Conservation (phyloP, 1,140 invertebrate species). For the Rhizoglyphus robini region DNA sequence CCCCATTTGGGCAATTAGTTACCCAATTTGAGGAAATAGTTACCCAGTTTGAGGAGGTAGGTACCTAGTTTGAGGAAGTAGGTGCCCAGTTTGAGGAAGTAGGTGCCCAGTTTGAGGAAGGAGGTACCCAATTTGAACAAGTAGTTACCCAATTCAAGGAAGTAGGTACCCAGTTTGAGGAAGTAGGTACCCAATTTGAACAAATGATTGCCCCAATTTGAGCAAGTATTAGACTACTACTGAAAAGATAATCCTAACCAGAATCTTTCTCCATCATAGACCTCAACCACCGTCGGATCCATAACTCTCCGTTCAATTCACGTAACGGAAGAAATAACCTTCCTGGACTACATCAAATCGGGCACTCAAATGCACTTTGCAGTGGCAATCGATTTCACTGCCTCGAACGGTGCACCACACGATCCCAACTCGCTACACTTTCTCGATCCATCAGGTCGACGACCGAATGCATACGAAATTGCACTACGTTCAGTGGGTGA, state of each 20-base stretch:
- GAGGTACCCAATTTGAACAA: no score
- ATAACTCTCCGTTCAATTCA: constrained; percentile 2
- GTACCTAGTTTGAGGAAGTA: no score
- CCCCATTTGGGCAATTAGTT: no score
- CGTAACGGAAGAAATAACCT: constrained; percentile 19
- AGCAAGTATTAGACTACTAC: no score
- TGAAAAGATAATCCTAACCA: background rate
- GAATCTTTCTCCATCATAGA: background rate
- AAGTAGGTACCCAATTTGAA: no score
- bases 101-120: no score
- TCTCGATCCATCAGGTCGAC: constrained; percentile 26
- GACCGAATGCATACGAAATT: constrained; percentile 45
- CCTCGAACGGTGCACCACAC: constrained; percentile 49
- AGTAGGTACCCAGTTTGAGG: no score
- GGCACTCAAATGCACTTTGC: constrained; percentile 44
- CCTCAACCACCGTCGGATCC: background rate
- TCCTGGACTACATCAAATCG: constrained; percentile 23
- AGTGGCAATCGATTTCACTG: constrained; percentile 53
- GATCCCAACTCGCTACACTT: constrained; percentile 44
- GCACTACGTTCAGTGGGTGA: constrained; percentile 46
- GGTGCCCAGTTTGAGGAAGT: no score
- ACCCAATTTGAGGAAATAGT: no score
- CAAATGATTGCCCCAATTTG: no score
- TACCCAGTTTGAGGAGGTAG: no score
- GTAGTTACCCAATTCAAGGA: no score